Evolutionary conservation across 2,797 vertebrate genomes (phyloP).

Genomic region (Anguilla pacifica): DNA sequence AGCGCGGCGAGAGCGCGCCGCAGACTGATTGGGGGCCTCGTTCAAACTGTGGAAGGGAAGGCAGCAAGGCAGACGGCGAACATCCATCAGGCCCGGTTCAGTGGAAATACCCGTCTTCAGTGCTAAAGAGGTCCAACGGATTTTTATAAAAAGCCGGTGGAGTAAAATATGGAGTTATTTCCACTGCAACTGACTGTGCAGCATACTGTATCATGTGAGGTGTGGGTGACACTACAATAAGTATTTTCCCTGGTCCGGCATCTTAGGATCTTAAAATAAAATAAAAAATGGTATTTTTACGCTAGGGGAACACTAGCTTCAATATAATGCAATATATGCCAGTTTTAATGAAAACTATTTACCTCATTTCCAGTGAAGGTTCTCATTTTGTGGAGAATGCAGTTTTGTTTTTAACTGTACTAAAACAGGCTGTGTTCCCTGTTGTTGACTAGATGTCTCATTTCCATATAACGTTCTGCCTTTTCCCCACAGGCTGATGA

Average conservation of each 20-base stretch:
- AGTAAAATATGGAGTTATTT: too few relatives aligned
- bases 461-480: not conserved
- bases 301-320: not conserved
- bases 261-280: not conserved
- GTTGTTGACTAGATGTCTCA: conserved; percentile 12
- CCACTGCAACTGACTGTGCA: too few relatives aligned
- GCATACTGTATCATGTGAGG: too few relatives aligned
- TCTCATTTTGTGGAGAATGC: not conserved
- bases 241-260: not conserved
- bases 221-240: too few relatives aligned
- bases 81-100: not conserved
- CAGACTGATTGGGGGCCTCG: not conserved
- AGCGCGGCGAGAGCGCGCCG: not conserved
- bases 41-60: conserved; percentile 20
- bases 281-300: not conserved
- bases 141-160: not conserved
- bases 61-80: not conserved
- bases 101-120: not conserved
- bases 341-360: not conserved
- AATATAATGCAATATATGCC: not conserved
- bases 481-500: conserved; percentile 23
- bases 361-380: not conserved
- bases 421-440: not conserved
- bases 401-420: not conserved
- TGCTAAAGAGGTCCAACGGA: not conserved